phyloP scores from a whole-genome alignment of 2,113 vertebrate genomes.

The Barnardius zonarius region DNA sequence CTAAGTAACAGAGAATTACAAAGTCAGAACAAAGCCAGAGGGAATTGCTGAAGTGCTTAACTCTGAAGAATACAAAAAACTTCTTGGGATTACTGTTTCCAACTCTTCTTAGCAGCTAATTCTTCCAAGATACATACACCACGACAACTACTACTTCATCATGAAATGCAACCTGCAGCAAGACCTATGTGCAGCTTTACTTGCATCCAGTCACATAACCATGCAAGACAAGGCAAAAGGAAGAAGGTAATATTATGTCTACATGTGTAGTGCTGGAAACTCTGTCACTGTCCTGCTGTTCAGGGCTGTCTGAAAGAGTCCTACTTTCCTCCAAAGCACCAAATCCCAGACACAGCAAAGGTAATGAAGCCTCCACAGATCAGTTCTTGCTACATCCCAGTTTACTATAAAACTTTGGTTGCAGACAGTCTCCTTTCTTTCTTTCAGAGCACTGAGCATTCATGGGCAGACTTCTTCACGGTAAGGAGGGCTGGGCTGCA shows the following conservation, averaged over 20 bases:
- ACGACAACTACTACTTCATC: background rate
- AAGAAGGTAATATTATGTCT: background rate
- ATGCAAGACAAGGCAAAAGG: background rate
- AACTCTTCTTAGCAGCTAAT: background rate
- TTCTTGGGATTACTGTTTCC: background rate
- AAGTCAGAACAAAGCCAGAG: slow-evolving; percentile 19
- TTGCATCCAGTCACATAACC: background rate
- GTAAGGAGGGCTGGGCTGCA: background rate
- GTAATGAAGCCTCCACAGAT: background rate
- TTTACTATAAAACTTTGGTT: background rate
- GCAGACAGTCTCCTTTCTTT: background rate
- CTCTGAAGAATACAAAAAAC: background rate
- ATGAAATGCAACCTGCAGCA: background rate
- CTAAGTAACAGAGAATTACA: background rate
- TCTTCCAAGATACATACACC: background rate
- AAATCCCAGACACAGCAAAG: background rate
- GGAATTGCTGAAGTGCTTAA: background rate
- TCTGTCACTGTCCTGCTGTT: background rate
- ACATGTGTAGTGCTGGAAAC: background rate
- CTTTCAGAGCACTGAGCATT: background rate
- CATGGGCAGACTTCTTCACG: background rate
- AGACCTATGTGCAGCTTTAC: background rate
- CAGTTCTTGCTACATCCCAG: background rate
- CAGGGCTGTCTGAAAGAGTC: background rate
- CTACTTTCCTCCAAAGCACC: background rate